Evolutionary conservation across 2,797 vertebrate species (phyloP), one percentile per base, ranked within the genome.

Genomic region (Enteromius unitaeniatus): DNA sequence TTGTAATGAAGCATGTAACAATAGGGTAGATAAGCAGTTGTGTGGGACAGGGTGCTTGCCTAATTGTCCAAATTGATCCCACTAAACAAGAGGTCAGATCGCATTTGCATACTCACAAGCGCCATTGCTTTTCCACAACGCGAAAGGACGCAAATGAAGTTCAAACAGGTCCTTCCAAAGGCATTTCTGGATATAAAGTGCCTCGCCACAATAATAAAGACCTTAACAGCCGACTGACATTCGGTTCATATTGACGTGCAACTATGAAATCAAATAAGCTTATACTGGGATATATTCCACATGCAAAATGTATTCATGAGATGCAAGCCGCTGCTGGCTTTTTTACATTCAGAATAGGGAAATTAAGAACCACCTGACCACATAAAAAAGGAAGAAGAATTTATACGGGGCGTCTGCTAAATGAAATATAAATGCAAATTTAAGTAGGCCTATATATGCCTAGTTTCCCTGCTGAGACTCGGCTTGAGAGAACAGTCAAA

Each of bases 1-100:
- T 40, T 28, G 79, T 65, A 65, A 78, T 83, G 84, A 85, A 82
- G 87, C 55, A 64, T 86, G 79, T 45, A 82, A 82, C 51, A 51
- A 79, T 45, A 28, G 76, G 55, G 45, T 49, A 65, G 45, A 74
- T 70, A 49, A 67, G 75, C 62, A 31, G 53, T 28, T 77, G 47
- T 83, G 70, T 80, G 77, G 42, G 69, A 76, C 55, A 79, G 76
- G 31, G 42, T n/a, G 17, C 53, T 69, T 69, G 37, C 73, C 34
- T 87, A 84, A 85, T 81, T 53, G 76, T 83, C 81, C 40, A 14
- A 77, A 83, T 72, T 72, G 69, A 85, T 65, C 76, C 21, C 26
- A 69, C 55, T 62, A 74, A 69, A 70, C 76, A 74, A 69, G 21
- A 64, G 81, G 73, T 55, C 78, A 45, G 34, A 49, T 51, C 0